Percentiles rank a stretch among this genome's conserved stretches.
phyloP scores from a whole-genome alignment of 2,888 invertebrate genomes.

The Acanthoscelides obtectus region DNA sequence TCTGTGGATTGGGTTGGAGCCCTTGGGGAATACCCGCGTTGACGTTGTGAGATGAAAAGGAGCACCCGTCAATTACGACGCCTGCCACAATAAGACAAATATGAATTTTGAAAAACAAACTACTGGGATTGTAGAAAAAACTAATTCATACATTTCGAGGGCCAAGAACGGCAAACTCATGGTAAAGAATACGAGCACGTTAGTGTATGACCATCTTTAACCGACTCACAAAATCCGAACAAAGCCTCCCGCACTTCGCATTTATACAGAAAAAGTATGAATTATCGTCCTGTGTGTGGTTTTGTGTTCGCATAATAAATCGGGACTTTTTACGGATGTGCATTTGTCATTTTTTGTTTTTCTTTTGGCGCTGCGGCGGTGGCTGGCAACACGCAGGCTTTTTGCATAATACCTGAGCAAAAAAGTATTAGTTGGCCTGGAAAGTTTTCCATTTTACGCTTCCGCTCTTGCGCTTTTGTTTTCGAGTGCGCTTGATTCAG shows the following conservation, averaged over 20 bases:
- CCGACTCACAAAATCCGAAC: neutral
- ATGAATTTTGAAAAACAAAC: too few species aligned
- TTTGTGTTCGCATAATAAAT: conserved; percentile 40
- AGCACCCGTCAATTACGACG: too few species aligned
- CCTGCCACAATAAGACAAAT: too few species aligned
- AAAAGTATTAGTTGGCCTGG: conserved; percentile 4
- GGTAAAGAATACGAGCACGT: too few species aligned
- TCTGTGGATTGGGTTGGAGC: too few species aligned
- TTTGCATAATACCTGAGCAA: conserved; percentile 26
- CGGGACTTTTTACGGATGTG: conserved; percentile 31
- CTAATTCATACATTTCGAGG: too few species aligned
- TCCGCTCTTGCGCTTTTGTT: neutral
- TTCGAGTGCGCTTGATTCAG: neutral
- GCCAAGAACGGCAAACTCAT: too few species aligned
- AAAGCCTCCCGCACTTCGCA: neutral
- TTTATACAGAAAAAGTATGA: conserved; percentile 18
- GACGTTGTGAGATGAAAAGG: too few species aligned
- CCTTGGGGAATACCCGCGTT: too few species aligned
- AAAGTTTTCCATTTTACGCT: neutral
- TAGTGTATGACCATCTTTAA: neutral
- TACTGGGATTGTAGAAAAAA: too few species aligned
- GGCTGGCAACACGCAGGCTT: conserved; percentile 14
- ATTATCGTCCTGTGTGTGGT: conserved; percentile 24
- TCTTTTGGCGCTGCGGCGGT: conserved; percentile 20
- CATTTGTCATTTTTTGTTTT: conserved; percentile 40